Evolutionary conservation across 2,113 vertebrate genomes (phyloP), one percentile per base, ranked within the genome.

Genomic region (Eulemur rufifrons): DNA sequence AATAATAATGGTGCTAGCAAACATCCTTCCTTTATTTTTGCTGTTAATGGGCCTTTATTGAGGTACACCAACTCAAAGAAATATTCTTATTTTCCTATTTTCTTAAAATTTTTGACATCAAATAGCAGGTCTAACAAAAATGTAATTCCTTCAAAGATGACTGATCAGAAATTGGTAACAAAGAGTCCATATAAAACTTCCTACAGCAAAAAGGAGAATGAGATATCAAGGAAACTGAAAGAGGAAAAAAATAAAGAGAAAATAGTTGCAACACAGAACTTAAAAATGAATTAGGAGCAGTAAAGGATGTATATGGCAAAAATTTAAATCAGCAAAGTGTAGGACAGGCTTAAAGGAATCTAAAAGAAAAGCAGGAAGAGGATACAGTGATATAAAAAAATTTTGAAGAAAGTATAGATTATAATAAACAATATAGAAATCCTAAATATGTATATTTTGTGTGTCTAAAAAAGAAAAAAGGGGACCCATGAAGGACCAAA

Each of bases 81-180:
- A 83, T 87, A 69, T 69, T n/a, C 34, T 54, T 69, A 69, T 69
- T 84, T 95, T 94, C 2, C 21, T 66, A 27, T 64, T 89, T 89
- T 81, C 32, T 82, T 89, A 64, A 52, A 68, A 13, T 63, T 89
- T 71, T 73, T 86, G 2, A 34, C 27, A 92, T 17, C 17, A 88
- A 74, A 64, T 42, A 89, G 23, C 10, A 89, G 32, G 18, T 64
- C 17, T 32, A 82, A 23, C 12, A 69, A 92, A 82, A 61, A 54
- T 23, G 3, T 66, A 86, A 94, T 85, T 83, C 21, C 13, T 77
- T 89, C 32, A 78, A 83, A 78, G 61, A 78, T 61, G 18, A 34
- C 6, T 94, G 83, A 82, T 73, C 54, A 86, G 20, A 63, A 95
- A 95, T 74, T 82, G n/a, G 42, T n/a, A 76, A 81, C 29, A 73